Base-by-base conservation (phyloP, 2,888 invertebrate genomes). In the Lithophane ornitopus region DNA sequence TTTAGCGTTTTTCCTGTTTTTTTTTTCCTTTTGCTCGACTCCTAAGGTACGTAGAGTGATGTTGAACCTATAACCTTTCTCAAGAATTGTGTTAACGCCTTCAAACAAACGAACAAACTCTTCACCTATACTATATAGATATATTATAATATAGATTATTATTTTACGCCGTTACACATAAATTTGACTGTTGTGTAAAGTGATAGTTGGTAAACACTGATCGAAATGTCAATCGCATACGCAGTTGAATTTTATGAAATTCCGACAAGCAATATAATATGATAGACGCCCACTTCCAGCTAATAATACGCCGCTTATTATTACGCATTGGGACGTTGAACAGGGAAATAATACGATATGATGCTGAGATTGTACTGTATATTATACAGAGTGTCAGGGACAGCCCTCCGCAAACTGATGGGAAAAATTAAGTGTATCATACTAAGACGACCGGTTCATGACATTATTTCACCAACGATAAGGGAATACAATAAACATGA, bases 211-310 rank as follows among this genome's bases (percentile, higher is more conserved):
- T 56, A 67, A 81, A 63, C 39, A 70, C 54, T 28, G 6, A 26
- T 69, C n/a, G n/a, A 69, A 70, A 62, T 67, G 56, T 70, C 74
- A 79, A 58, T 54, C n/a, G 44, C 80, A 69, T 68, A 81, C 81
- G 86, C 81, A 88, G 34, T 86, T 49, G 12, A 52, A 46, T 66
- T 65, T 74, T 26, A 67, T 70, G 73, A 71, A 69, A 76, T 81
- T 78, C 74, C 74, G 39, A 52, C 49, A 0, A 59, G 87, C 41
- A 87, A 87, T 34, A 34, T 41, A 63, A 87, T 78, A 82, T 54
- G 62, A 11, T 3, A 59, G 46, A 87, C 87, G 85, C 87, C 89
- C 89, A 88, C 81, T 87, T 80, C 61, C 16, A 19, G 63, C 19
- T 59, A 74, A 79, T 54, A 74, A 76, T 72, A 82, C 85, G 82